Evolutionary conservation across 2,888 invertebrate species (phyloP).

Genomic region (Drosophila pseudotakahashii): DNA sequence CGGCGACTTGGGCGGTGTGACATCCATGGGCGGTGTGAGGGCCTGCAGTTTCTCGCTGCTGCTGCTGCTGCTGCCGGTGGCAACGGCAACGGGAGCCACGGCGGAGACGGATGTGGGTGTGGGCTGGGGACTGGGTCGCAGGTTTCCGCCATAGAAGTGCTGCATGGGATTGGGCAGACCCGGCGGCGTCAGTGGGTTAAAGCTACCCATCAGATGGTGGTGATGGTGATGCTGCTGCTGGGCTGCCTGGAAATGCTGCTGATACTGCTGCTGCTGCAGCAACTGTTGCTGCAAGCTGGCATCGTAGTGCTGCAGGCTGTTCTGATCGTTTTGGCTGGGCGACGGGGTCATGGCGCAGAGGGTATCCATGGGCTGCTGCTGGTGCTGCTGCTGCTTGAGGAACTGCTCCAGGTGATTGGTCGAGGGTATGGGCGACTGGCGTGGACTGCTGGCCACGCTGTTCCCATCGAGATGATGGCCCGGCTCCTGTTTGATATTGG

Average conservation of each 20-base stretch:
- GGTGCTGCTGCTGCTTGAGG: slow-evolving; percentile 79
- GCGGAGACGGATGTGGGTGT: slow-evolving; percentile 49
- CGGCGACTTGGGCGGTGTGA: slow-evolving; percentile 84
- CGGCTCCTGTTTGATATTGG: slow-evolving; percentile 82
- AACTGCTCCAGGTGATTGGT: slow-evolving; percentile 80
- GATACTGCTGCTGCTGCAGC: slow-evolving; percentile 72
- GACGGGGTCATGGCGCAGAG: slow-evolving; percentile 80
- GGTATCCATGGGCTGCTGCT: slow-evolving; percentile 76
- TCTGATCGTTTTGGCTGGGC: slow-evolving; percentile 78
- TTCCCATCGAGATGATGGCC: slow-evolving; percentile 64
- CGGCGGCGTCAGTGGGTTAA: slow-evolving; percentile 87
- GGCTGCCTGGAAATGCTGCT: slow-evolving; percentile 70
- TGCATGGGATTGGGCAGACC: slow-evolving; percentile 84
- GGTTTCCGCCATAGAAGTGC: slow-evolving; percentile 68
- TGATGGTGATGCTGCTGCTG: slow-evolving; percentile 75
- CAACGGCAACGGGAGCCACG: slow-evolving; percentile 17
- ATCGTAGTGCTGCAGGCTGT: slow-evolving; percentile 74
- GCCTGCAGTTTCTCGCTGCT: slow-evolving; percentile 74
- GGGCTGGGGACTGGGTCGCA: slow-evolving; percentile 73
- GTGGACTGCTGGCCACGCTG: slow-evolving; percentile 63
- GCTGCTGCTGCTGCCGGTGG: slow-evolving; percentile 26
- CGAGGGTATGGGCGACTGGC: slow-evolving; percentile 59
- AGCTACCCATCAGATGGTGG: slow-evolving; percentile 85
- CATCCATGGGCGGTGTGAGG: slow-evolving; percentile 84
- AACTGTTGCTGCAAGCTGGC: slow-evolving; percentile 73